Percentiles rank a stretch among this genome's conserved stretches.
phyloP scores from a whole-genome alignment of 2,113 vertebrate species.

The Craseonycteris thonglongyai region DNA sequence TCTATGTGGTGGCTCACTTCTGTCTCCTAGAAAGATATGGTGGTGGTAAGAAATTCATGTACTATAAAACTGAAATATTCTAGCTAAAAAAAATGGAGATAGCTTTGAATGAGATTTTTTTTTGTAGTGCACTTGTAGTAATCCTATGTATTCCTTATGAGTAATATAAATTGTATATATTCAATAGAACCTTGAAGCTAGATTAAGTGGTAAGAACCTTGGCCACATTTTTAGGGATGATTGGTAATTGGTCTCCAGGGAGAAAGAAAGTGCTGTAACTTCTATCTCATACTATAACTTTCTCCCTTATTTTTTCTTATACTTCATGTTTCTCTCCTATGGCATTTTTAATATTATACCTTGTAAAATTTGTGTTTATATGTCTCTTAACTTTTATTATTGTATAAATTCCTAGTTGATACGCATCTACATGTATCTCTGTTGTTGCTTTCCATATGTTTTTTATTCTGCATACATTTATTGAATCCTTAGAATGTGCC shows the following conservation, averaged over 20 bases:
- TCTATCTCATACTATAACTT: not conserved
- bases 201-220: not conserved
- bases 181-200: not conserved
- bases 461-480: not conserved
- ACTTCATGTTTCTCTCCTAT: not conserved
- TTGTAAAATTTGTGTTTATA: not conserved
- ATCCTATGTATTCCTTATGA: not conserved
- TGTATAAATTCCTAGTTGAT: not conserved
- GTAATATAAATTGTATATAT: not conserved
- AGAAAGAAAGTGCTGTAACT: not conserved
- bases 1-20: not conserved
- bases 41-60: not conserved
- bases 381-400: not conserved
- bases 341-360: not conserved
- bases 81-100: not conserved
- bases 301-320: not conserved
- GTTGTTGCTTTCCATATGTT: not conserved
- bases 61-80: not conserved
- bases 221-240: not conserved
- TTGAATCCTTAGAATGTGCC: not conserved
- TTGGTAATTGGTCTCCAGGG: not conserved
- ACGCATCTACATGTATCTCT: not conserved
- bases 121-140: not conserved
- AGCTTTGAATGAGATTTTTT: conserved; percentile 20
- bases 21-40: not conserved